Evolutionary conservation across 2,888 invertebrate species (phyloP), one percentile per base, ranked within the genome.

Genomic region (Agrenia bidenticulata): DNA sequence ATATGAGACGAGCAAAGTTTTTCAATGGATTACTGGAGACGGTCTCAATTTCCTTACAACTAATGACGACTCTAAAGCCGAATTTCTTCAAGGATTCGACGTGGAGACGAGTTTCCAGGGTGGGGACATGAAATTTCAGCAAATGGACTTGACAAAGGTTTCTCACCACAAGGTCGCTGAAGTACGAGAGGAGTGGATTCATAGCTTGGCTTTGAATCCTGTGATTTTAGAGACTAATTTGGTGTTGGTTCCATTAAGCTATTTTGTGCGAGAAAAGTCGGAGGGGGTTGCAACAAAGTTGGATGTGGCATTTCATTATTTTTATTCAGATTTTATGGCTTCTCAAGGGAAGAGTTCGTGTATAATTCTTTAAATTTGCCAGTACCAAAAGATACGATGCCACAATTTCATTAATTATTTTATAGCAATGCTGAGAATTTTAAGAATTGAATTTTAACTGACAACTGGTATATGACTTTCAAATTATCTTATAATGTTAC

Each of bases 1-100:
- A 24, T 67, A 67, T 60, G 69, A 67, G 4, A 69, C 69, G 1
- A 60, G 63, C 1, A 19, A 58, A 7, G 69, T 72, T 9, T 72
- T 72, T 17, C 69, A 72, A 23, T 72, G 72, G 72, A 56, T 69
- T 27, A 72, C 72, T 24, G 72, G 72, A 11, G 59, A 59, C 26
- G 59, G 59, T 7, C 37, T 55, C 11, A 17, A 55, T 55, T 55
- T 55, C 23, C 11, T 45, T 7, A 50, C 55, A 7, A 53, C 56
- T 37, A 63, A 57, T 9, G 63, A 41, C 50, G 65, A 65, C 26
- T 2, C 45, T 4, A 66, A 64, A 61, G 60, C 37, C 2, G 63
- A 59, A n/a, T 69, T 69, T 57, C 19, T 69, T 1, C 64, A 69
- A 9, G 63, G 61, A 0, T 57, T 60, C n/a, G 72, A 72, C 56